Evolutionary conservation across 92 coral and sea anemone species (phyloP), one percentile per base, ranked within the genome.

Genomic region (Parazoanthus swiftii): DNA sequence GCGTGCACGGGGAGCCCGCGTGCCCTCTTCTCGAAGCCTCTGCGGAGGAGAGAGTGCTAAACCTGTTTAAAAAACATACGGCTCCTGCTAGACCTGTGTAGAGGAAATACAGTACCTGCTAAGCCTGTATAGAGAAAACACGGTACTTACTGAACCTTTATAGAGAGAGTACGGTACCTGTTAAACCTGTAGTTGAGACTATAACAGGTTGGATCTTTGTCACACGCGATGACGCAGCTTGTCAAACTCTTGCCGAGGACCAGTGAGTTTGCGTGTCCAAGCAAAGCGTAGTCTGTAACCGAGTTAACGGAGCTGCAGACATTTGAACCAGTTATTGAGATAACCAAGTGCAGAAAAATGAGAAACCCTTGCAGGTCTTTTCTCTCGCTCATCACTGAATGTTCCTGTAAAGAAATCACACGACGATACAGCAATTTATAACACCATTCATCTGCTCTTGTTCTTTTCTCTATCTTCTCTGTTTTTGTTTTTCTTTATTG

Each of bases 211-310:
- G 90, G 88, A 59, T 94, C 94, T 25, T 76, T 83, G 59, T 94
- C 94, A 68, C 96, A 94, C 10, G 93, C 51, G 25, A 81, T 59
- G n/a, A 94, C 79, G 75, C 96, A 94, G 70, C 94, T 92, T 36
- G 42, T 33, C 16, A 90, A 89, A 29, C 91, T 88, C 81, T 92
- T 94, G 76, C 91, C 94, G 36, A 84, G 85, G 86, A 85, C 76
- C 70, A 87, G 71, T 81, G 44, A 85, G 81, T 74, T 92, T n/a
- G 89, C 21, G 78, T 92, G 96, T 1, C 92, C 90, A 23, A 63
- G 58, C 77, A 94, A 66, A 18, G 86, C 77, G 86, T 94, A 90
- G 63, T 92, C 92, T 63, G 81, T 79, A 56, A 94, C 90, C 38
- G 96, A 94, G 33, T 86, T 21, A 39, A 92, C 92, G 8, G 94